Evolutionary conservation across 2,888 invertebrate species (phyloP).

Genomic region (Drosophila bunnanda): DNA sequence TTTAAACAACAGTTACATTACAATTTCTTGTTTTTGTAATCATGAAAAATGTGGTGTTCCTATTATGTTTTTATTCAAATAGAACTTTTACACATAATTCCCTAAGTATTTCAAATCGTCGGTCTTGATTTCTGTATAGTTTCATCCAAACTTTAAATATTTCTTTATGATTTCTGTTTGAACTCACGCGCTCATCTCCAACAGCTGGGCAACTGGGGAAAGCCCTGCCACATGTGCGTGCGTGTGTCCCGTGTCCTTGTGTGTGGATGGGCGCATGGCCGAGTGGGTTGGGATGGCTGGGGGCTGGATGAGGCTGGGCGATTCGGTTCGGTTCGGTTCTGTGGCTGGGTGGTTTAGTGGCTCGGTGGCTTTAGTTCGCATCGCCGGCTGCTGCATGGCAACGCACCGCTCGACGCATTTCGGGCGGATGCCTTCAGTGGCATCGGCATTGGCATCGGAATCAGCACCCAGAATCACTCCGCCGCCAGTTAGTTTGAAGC

Average conservation of each 20-base stretch:
- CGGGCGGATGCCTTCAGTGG: conserved; percentile 37
- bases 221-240: conserved; percentile 7
- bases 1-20: no score
- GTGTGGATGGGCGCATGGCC: conserved; percentile 3
- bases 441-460: conserved; percentile 16
- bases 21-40: no score
- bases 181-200: conserved; percentile 29
- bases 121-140: neutral
- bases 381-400: conserved; percentile 30
- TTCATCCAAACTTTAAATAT: neutral
- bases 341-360: conserved; percentile 23
- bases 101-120: neutral
- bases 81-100: neutral
- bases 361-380: conserved; percentile 24
- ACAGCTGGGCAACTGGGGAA: conserved; percentile 5
- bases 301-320: neutral
- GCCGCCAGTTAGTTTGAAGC: conserved; percentile 36
- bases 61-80: no score
- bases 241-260: conserved; percentile 5
- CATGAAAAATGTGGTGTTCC: no score
- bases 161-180: neutral
- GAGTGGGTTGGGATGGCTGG: conserved; percentile 1
- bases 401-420: conserved; percentile 42
- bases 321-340: conserved; percentile 5
- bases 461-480: conserved; percentile 14